These are phyloP conservation scores for Andrena marginata DNA, from an alignment of 2,888 invertebrate genomes.

Conservation along the genomic window DNA sequence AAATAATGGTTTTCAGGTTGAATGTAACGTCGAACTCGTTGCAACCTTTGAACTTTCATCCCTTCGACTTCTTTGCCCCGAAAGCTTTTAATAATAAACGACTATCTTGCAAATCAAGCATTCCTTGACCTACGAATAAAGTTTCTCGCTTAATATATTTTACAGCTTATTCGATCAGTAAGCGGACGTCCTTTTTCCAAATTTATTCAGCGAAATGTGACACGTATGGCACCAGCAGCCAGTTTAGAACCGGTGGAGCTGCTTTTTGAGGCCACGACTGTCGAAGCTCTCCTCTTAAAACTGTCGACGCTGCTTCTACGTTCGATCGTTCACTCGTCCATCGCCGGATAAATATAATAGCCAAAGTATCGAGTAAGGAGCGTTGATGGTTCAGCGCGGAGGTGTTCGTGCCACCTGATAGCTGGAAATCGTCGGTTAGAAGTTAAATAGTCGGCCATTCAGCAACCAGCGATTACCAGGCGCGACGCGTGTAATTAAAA, in stretches of 20 bases:
- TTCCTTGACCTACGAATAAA: neutral
- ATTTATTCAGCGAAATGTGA: neutral
- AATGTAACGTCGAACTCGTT: neutral
- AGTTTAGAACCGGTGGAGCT: constrained; percentile 13
- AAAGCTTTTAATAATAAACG: neutral
- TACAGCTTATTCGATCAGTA: neutral
- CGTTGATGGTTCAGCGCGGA: neutral
- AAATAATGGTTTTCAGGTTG: neutral
- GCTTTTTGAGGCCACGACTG: neutral
- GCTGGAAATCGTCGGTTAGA: constrained; percentile 4
- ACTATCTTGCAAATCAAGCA: neutral
- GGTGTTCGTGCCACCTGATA: neutral
- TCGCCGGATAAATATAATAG: neutral
- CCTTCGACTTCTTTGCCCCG: too few relatives aligned
- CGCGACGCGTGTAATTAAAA: constrained; percentile 36
- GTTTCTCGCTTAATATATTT: neutral
- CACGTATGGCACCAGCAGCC: neutral
- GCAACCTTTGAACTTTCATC: constrained; percentile 6
- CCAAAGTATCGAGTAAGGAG: neutral
- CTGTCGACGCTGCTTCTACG: neutral
- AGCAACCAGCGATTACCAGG: constrained; percentile 32
- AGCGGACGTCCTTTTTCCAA: neutral
- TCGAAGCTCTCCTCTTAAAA: neutral
- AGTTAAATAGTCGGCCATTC: constrained; percentile 31
- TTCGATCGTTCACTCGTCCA: neutral